Conservation (phyloP, 1,140 invertebrate genomes). For the Conopomorpha cramerella region DNA sequence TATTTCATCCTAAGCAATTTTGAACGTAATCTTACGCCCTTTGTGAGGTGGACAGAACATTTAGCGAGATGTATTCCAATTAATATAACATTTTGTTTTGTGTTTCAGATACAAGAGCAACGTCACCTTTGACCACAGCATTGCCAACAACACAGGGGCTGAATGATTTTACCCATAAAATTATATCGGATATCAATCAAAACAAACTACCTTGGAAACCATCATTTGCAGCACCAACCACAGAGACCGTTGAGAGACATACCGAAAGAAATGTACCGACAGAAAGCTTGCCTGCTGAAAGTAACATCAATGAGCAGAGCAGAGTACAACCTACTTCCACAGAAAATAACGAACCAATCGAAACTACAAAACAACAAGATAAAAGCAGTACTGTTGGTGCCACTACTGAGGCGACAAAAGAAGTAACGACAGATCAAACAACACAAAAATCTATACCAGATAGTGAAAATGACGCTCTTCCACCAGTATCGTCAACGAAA, state of each 20-base stretch:
- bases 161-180: slow-evolving; percentile 23
- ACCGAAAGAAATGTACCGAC: slow-evolving; percentile 24
- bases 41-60: background rate
- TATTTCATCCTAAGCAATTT: too few relatives aligned
- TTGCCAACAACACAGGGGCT: too few relatives aligned
- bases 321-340: slow-evolving; percentile 17
- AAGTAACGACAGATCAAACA: slow-evolving; percentile 2
- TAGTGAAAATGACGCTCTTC: slow-evolving; percentile 16
- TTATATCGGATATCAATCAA: slow-evolving; percentile 26
- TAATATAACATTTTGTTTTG: slow-evolving; percentile 5
- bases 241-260: slow-evolving; percentile 9
- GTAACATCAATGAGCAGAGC: slow-evolving; percentile 34
- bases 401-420: slow-evolving; percentile 11
- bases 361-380: too few relatives aligned
- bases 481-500: slow-evolving; percentile 27
- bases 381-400: too few relatives aligned
- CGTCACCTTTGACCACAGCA: too few relatives aligned
- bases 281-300: slow-evolving; percentile 34
- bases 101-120: slow-evolving; percentile 33
- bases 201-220: slow-evolving; percentile 33
- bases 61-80: background rate
- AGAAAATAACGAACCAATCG: too few relatives aligned
- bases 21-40: too few relatives aligned
- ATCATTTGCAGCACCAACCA: slow-evolving; percentile 10
- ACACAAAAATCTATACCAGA: slow-evolving; percentile 5